Percentiles rank a stretch among this genome's conserved stretches.
Conservation (phyloP, 2,888 invertebrate genomes). For the Parnassius mnemosyne region DNA sequence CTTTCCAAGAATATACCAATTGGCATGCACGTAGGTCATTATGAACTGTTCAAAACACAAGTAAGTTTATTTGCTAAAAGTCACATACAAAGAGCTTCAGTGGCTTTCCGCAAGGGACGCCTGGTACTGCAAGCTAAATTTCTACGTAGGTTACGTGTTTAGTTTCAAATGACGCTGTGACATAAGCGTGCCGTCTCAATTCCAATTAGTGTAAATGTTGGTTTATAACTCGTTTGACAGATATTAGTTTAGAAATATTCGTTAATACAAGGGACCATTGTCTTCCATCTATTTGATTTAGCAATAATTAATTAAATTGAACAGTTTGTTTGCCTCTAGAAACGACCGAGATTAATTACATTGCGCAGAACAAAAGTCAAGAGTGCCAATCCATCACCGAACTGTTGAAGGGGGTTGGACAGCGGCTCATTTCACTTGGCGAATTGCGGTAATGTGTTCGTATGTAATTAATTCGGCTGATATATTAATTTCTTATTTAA, state of each 20-base stretch:
- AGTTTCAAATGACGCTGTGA: constrained; percentile 1
- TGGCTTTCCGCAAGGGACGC: too few species aligned
- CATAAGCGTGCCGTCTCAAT: constrained; percentile 10
- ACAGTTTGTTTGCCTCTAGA: constrained; percentile 29
- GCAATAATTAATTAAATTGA: constrained; percentile 22
- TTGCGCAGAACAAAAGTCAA: constrained; percentile 37
- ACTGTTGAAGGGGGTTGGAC: constrained; percentile 38
- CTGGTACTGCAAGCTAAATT: too few species aligned
- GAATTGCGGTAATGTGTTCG: constrained; percentile 14
- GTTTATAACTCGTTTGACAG: constrained; percentile 18
- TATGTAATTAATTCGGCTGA: constrained; percentile 19
- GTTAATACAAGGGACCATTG: constrained; percentile 7
- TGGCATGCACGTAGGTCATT: too few species aligned
- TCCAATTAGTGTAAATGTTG: constrained; percentile 14
- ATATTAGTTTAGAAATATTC: constrained; percentile 16
- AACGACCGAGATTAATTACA: constrained; percentile 37
- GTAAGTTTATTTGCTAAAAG: too few species aligned
- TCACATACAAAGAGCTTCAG: too few species aligned
- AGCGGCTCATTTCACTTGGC: constrained; percentile 29
- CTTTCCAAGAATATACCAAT: too few species aligned
- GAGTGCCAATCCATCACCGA: constrained; percentile 36
- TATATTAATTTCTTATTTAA: constrained; percentile 15
- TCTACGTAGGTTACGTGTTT: neutral
- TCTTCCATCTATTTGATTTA: constrained; percentile 13
- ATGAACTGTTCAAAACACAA: too few species aligned